Evolutionary conservation across 2,888 invertebrate genomes (phyloP).

Genomic region (Temnothorax unifasciatus): DNA sequence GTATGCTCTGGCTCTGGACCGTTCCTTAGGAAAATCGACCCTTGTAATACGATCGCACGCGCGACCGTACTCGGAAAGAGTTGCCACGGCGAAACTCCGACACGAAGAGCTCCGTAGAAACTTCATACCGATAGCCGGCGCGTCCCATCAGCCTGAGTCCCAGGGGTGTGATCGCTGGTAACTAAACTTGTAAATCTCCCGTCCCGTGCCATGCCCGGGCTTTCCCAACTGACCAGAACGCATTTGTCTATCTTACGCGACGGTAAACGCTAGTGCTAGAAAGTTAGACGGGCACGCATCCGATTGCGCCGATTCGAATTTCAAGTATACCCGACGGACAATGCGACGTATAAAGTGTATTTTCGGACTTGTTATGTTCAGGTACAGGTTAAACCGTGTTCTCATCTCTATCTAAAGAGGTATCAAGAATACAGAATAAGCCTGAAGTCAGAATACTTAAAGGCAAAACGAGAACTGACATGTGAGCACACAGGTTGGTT

Average conservation of each 20-base stretch:
- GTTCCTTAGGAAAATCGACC: slow-evolving; percentile 4
- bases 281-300: slow-evolving; percentile 47
- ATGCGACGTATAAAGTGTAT: neutral
- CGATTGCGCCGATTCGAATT: neutral
- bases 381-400: neutral
- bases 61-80: slow-evolving; percentile 30
- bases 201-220: slow-evolving; percentile 71
- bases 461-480: neutral
- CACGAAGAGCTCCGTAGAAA: slow-evolving; percentile 62
- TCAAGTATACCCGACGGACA: neutral
- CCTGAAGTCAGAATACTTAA: neutral
- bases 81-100: neutral
- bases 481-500: neutral
- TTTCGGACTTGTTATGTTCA: neutral
- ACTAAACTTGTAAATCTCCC: slow-evolving; percentile 86
- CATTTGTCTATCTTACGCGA: slow-evolving; percentile 85
- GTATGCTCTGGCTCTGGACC: neutral
- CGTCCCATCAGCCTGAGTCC: slow-evolving; percentile 76
- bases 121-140: slow-evolving; percentile 73
- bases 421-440: neutral
- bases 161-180: slow-evolving; percentile 85
- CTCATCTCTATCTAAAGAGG: neutral
- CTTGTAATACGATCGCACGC: slow-evolving; percentile 1
- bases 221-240: slow-evolving; percentile 86
- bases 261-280: slow-evolving; percentile 58